Evolutionary conservation across 2,888 invertebrate genomes (phyloP), one percentile per base, ranked within the genome.

Genomic region (Parasteatoda lunata): DNA sequence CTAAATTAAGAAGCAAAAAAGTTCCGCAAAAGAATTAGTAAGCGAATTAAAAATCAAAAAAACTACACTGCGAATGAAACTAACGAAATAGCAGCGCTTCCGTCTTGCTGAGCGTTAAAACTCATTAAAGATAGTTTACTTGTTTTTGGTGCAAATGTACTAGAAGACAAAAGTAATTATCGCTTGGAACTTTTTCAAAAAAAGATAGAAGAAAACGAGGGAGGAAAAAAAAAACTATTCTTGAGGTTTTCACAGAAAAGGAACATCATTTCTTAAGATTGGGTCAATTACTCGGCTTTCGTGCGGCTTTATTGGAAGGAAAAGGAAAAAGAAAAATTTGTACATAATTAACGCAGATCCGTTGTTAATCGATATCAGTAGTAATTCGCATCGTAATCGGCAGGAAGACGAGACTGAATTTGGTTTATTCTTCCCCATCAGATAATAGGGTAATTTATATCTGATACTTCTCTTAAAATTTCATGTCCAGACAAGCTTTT

Each of bases 1-100:
- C 80, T 54, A 86, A 86, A 86, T 86, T 86, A 86, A 86, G 80
- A 86, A 70, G 77, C 80, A 86, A 86, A 86, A 72, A 86, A 72
- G 73, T 69, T 48, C 65, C 7, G 15, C 49, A 6, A 78, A 78
- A 72, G 30, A n/a, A 72, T 54, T 64, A 54, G 59, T 9, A 64
- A 52, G 68, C 54, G 66, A 68, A 68, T 65, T 45, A 54, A 15
- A 73, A 59, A 78, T 54, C 48, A 13, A 45, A 11, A 47, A 64
- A 48, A 64, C 15, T 15, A n/a, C 48, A 15, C 48, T 7, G 76
- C 15, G 48, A 65, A 76, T 30, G 5, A 45, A 59, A 59, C 6
- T 51, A 13, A 52, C 66, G 52, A 45, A n/a, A 66, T 5, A 30
- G 59, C 15, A 49, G 77, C 9, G 15, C n/a, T 30, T 30, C 51